Percentiles rank a stretch among this genome's conserved stretches.
Evolutionary conservation across 2,797 vertebrate genomes (phyloP).

Genomic region (Sebastes iracundus): DNA sequence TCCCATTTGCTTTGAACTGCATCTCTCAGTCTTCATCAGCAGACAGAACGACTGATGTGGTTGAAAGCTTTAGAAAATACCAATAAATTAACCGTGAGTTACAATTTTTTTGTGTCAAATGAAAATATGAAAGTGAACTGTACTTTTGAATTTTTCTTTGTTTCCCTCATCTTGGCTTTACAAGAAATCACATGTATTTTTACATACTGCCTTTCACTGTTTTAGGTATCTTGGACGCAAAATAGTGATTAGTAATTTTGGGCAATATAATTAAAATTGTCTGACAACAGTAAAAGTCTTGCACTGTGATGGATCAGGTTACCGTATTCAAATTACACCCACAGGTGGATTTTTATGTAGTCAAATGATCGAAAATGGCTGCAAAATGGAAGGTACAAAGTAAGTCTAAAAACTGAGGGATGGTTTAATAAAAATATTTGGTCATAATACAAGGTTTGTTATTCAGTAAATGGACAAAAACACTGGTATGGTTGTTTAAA

Average conservation of each 20-base stretch:
- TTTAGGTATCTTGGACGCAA: background rate
- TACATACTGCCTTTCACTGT: background rate
- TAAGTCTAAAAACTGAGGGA: background rate
- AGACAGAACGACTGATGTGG: background rate
- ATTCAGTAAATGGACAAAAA: background rate
- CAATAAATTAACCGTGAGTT: background rate
- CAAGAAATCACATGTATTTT: background rate
- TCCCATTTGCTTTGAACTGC: background rate
- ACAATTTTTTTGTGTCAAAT: background rate
- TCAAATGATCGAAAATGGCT: background rate
- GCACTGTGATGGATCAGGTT: background rate
- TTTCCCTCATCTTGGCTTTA: too few species aligned
- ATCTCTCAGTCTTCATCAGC: background rate
- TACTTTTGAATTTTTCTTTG: background rate
- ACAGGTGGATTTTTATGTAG: background rate
- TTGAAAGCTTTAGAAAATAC: background rate
- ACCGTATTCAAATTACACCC: background rate
- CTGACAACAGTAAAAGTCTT: too few species aligned
- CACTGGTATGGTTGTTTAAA: background rate
- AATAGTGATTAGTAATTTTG: background rate
- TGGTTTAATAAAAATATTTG: background rate
- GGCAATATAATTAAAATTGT: background rate
- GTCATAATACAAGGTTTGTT: background rate
- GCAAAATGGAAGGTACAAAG: background rate
- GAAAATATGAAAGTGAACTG: background rate